Evolutionary conservation across 2,113 vertebrate species (phyloP).

Genomic region (Equus quagga): DNA sequence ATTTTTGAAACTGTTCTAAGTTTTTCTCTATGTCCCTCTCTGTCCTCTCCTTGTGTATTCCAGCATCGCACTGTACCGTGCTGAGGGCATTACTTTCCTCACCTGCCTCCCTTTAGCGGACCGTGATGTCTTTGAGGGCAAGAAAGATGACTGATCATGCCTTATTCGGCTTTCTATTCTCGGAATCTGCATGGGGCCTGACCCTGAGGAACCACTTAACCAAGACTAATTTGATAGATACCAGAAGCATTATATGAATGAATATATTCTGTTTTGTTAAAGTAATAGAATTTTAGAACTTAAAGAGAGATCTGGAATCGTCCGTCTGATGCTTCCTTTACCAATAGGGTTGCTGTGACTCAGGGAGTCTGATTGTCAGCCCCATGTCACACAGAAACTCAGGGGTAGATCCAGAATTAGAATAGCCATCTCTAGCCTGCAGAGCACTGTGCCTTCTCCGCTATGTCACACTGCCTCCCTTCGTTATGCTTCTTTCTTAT

Average conservation of each 20-base stretch:
- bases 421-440: background rate
- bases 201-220: background rate
- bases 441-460: too few species aligned
- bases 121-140: background rate
- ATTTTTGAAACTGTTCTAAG: background rate
- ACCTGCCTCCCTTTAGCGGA: fast-evolving
- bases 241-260: background rate
- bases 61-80: background rate
- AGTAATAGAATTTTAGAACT: background rate
- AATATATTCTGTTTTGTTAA: background rate
- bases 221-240: background rate
- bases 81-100: background rate
- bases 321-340: background rate
- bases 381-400: background rate
- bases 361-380: background rate
- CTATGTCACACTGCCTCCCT: background rate
- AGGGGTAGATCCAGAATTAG: background rate
- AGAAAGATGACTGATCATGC: background rate
- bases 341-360: background rate
- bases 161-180: background rate
- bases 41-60: background rate
- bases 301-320: background rate
- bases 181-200: background rate
- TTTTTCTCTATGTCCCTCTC: background rate
- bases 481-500: background rate